phyloP scores from a whole-genome alignment of 2,888 invertebrate genomes.

The Lumbricus terrestris region DNA sequence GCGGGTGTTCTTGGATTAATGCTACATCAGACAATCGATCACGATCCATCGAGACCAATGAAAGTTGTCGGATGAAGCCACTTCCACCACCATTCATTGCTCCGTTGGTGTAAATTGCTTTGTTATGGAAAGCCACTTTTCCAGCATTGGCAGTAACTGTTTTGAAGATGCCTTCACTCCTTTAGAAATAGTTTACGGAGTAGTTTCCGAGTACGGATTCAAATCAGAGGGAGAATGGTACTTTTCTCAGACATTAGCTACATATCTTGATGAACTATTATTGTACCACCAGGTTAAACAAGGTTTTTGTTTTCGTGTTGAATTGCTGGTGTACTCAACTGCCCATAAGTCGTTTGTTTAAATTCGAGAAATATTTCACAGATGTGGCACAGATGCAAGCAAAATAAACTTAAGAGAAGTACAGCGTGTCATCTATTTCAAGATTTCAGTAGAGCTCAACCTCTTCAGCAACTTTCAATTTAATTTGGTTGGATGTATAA shows the following conservation, averaged over 20 bases:
- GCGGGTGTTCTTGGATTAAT: conserved; percentile 89
- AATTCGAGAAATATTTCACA: no score
- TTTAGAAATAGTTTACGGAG: not conserved
- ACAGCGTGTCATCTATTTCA: not conserved
- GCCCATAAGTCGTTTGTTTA: no score
- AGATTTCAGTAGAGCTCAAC: not conserved
- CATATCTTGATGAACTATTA: not conserved
- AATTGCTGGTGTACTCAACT: no score
- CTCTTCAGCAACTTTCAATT: not conserved
- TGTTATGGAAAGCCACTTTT: not conserved
- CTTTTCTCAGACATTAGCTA: not conserved
- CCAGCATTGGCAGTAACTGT: not conserved
- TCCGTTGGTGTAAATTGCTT: not conserved
- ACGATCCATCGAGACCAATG: conserved; percentile 11
- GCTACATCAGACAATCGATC: conserved; percentile 81
- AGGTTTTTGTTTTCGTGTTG: not conserved
- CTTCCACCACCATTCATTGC: not conserved
- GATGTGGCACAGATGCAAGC: no score
- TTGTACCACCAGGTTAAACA: not conserved
- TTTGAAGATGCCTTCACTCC: not conserved
- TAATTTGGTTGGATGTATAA: no score
- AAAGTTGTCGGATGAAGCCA: not conserved
- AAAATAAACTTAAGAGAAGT: no score
- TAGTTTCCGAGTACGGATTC: not conserved
- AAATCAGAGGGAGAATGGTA: not conserved